Evolutionary conservation across 2,113 vertebrate genomes (phyloP), one percentile per base, ranked within the genome.

Genomic region (Proterorhinus semilunaris): DNA sequence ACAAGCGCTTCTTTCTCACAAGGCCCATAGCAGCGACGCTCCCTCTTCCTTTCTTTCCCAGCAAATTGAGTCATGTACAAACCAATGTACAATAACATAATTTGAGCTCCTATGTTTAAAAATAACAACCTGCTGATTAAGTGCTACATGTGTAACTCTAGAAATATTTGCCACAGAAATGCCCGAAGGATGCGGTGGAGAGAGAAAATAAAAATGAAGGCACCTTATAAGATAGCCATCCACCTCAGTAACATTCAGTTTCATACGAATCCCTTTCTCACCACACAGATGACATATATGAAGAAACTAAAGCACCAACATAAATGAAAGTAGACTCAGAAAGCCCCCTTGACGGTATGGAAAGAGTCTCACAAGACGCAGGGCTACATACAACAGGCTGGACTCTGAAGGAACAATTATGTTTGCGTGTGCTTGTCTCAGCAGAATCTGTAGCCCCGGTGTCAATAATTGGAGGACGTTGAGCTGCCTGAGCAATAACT

Each of bases 401-500:
- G n/a, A 65, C 61, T 81, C 49, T 54, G 42, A 42, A 46, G 44
- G 42, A 44, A 46, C 9, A 47, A 53, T 61, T 43, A 27, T 64
- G 6, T 55, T 13, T 53, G 49, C 52, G 68, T 85, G 86, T 86
- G 85, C 81, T 84, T 85, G 68, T 86, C 68, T 42, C n/a, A 44
- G 58, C 36, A 44, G 42, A 61, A 44, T 69, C 75, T 76, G 70
- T 78, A 81, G 78, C 65, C 80, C 86, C 61, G 63, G 75, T 76
- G 69, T 62, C 4, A 21, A 81, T 61, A 44, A 11, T 21, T 88
- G 92, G 91, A 91, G 84, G 88, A 92, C 69, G 74, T 92, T 88
- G 89, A 94, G 94, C 95, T 94, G 93, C 95, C 94, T 90, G 83
- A 92, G 90, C 87, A 91, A 92, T 55, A 55, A 55, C 21, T 96